Base-by-base conservation (phyloP, 1,140 invertebrate genomes). In the Phymastichus coffea region DNA sequence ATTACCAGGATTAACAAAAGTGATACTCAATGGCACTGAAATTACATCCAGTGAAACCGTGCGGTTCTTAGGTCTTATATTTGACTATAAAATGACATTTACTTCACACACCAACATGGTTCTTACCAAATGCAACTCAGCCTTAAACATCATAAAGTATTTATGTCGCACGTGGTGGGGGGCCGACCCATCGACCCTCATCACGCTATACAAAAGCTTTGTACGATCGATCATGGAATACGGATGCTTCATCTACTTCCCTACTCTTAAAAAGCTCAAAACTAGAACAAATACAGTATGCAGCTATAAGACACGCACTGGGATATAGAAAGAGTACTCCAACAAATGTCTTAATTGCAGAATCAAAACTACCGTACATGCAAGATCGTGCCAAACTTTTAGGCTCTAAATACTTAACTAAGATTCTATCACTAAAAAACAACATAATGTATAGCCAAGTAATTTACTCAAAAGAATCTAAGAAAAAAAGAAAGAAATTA, bases 81-180 rank as follows among this genome's bases (percentile, higher is more conserved):
- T 48, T 12, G 55, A 57, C 10, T 57, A 40, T 23, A 57, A 57
- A 35, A 25, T 57, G 33, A 4, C 25, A 2, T 57, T 57, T n/a
- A 17, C n/a, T 2, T 4, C 35, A 12, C 44, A n/a, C n/a, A n/a
- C n/a, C n/a, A n/a, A n/a, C n/a, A n/a, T n/a, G n/a, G n/a, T n/a
- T n/a, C n/a, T n/a, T n/a, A n/a, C n/a, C n/a, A n/a, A n/a, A n/a
- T n/a, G n/a, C n/a, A n/a, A n/a, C n/a, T n/a, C n/a, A n/a, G 19
- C 44, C 14, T 14, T 57, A 12, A 57, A 57, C 40, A 48, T 57
- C 4, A 2, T 57, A 0, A 47, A 48, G 26, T 57, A 26, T n/a
- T 22, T 57, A 38, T 22, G 44, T 4, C 44, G 55, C 0, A 48
- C 35, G 4, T 48, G 44, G 44, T 57, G 55, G 55, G 44, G 33